A percentile compares a stretch with the other conserved stretches of the same genome.
Conservation (phyloP, 2,113 vertebrate species). For the Collichthys lucidus region DNA sequence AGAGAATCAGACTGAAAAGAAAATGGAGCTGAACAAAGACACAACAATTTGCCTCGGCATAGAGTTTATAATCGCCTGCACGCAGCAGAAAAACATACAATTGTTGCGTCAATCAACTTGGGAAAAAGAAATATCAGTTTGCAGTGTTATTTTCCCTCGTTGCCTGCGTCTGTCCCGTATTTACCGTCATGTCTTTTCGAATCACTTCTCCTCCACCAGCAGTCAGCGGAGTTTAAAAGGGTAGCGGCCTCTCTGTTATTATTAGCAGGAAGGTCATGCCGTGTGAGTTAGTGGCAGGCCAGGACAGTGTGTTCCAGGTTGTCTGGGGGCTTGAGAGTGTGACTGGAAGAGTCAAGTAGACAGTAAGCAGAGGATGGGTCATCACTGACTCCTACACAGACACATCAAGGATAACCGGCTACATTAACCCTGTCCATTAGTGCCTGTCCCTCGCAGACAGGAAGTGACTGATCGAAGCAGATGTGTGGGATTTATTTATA, state of each 20-base stretch:
- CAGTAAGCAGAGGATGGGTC: conserved; percentile 39
- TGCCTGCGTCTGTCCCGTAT: not conserved
- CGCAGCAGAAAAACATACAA: not conserved
- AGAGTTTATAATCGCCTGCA: not conserved
- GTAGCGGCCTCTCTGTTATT: conserved; percentile 53
- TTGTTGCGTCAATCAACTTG: not conserved
- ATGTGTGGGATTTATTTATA: conserved; percentile 72
- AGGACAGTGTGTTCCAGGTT: conserved; percentile 45
- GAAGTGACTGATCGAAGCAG: conserved; percentile 65
- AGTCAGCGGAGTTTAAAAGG: conserved; percentile 26
- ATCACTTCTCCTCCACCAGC: conserved; percentile 16
- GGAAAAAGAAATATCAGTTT: not conserved
- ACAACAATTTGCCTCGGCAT: not conserved
- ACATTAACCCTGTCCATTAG: conserved; percentile 71
- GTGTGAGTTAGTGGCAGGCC: conserved; percentile 2
- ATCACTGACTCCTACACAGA: conserved; percentile 57
- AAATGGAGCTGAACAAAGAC: not conserved
- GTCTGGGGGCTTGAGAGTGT: conserved; percentile 42
- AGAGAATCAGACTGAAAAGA: not conserved
- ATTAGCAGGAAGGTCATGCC: conserved; percentile 60
- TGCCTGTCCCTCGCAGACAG: conserved; percentile 57
- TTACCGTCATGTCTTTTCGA: not conserved
- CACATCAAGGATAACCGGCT: conserved; percentile 61
- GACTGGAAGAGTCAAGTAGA: conserved; percentile 40
- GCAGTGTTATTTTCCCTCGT: not conserved